Evolutionary conservation across 1,140 invertebrate genomes (phyloP), one percentile per base, ranked within the genome.

Genomic region (Bombus waltoni): DNA sequence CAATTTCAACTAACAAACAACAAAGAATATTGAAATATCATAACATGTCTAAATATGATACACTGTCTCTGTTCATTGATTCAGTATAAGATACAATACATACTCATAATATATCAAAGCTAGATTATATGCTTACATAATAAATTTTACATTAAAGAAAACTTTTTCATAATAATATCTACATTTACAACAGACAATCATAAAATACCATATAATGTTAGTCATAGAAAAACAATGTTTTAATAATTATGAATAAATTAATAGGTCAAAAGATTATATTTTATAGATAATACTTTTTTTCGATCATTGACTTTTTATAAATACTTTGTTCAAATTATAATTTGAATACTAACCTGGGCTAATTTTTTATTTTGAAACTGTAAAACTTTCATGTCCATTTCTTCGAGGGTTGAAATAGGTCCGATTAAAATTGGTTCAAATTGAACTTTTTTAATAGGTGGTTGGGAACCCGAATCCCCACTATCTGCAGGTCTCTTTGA

Each of bases 281-380:
- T 53, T 35, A 35, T 68, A 5, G 18, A 2, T 18, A 44, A 32
- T 65, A 42, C 65, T 3, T 74, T 74, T 32, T 47, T 42, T 32
- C 6, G 2, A 57, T n/a, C 1, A 42, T 22, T 59, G 28, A 1
- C 9, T 11, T 32, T 74, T 74, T 15, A 10, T 5, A 44, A 4
- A 40, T 28, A 53, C 1, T 15, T 53, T 10, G 22, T 8, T 35
- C 15, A 78, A 73, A 66, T 22, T 42, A 8, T n/a, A 15, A 5
- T 44, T 38, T 4, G 1, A 42, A 1, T 35, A 18, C n/a, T 68
- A 96, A 98, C 97, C 97, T 99, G 98, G 44, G 98, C 97, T 47
- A 99, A 95, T 95, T 99, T 99, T 95, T 99, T 99, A 93, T 99
- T 99, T 95, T 99, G 99, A 94, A 99, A 99, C 91, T 98, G 98